Evolutionary conservation across 2,888 invertebrate genomes (phyloP).

Genomic region (Stenodera caucasica): DNA sequence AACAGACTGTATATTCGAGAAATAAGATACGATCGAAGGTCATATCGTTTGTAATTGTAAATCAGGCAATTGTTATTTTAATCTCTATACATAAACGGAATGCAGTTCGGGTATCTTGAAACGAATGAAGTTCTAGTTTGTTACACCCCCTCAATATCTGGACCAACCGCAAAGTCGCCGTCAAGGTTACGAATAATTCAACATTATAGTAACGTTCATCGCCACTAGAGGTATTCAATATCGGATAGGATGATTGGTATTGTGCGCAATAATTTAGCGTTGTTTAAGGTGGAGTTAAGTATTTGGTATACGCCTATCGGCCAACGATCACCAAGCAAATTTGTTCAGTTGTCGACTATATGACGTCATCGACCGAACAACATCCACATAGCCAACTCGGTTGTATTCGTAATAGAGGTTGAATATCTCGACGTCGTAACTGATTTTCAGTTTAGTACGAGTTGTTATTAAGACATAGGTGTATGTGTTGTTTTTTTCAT

Average conservation of each 20-base stretch:
- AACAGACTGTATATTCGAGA: too few species aligned
- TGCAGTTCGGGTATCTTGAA: conserved; percentile 19
- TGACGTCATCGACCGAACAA: conserved; percentile 39
- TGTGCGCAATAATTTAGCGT: conserved; percentile 42
- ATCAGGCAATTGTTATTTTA: neutral
- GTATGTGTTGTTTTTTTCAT: conserved; percentile 32
- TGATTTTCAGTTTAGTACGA: conserved; percentile 40
- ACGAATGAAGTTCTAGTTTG: conserved; percentile 22
- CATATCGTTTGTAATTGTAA: neutral
- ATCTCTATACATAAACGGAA: conserved; percentile 13
- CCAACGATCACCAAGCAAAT: conserved; percentile 49
- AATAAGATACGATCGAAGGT: neutral
- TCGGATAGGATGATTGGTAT: conserved; percentile 36
- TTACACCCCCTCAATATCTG: conserved; percentile 45
- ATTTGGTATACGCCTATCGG: conserved; percentile 36
- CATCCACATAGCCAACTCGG: conserved; percentile 37
- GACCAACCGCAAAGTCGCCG: conserved; percentile 47
- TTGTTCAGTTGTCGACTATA: conserved; percentile 40
- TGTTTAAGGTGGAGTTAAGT: conserved; percentile 34
- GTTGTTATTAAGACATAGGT: conserved; percentile 40
- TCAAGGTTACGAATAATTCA: conserved; percentile 48
- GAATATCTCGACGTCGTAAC: neutral
- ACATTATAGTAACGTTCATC: conserved; percentile 44
- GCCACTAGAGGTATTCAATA: conserved; percentile 46
- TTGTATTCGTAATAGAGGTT: conserved; percentile 47